Conservation (phyloP, 2,888 invertebrate species). For the Mimumesa dahlbomi region DNA sequence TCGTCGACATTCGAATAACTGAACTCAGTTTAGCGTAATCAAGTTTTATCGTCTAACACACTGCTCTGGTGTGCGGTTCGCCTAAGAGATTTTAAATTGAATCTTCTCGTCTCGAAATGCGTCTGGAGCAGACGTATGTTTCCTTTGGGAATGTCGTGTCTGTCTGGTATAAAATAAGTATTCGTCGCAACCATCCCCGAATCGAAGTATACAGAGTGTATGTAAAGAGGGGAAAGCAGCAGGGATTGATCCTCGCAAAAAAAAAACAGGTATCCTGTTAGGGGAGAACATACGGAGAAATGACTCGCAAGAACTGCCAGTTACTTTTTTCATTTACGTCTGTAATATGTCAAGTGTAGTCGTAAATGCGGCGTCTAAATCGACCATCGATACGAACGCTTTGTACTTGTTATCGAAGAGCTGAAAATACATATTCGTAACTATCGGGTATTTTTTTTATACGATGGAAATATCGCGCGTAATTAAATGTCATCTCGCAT, state of each 20-base stretch:
- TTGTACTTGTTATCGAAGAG: too few relatives aligned
- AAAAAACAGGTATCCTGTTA: slow-evolving; percentile 21
- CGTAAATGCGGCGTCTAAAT: too few relatives aligned
- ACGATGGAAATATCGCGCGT: too few relatives aligned
- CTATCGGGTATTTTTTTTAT: too few relatives aligned
- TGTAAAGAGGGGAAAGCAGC: not conserved
- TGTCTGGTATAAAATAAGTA: slow-evolving; percentile 9
- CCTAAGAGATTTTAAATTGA: not conserved
- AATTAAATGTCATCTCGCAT: too few relatives aligned
- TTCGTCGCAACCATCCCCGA: slow-evolving; percentile 3
- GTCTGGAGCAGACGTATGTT: not conserved
- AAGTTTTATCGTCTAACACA: too few relatives aligned
- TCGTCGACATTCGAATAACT: too few relatives aligned
- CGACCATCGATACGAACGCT: too few relatives aligned
- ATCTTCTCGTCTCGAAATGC: not conserved
- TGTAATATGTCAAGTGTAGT: too few relatives aligned
- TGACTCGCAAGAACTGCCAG: not conserved
- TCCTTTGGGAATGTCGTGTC: not conserved
- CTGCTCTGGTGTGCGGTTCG: too few relatives aligned
- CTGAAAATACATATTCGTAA: too few relatives aligned
- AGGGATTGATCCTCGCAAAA: slow-evolving; percentile 15
- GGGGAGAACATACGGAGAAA: not conserved
- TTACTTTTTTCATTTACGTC: not conserved
- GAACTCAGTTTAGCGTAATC: too few relatives aligned
- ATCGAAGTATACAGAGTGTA: not conserved